A percentile compares a stretch with the other conserved stretches of the same genome.
Evolutionary conservation across 2,888 invertebrate species (phyloP).

Genomic region (Hipparchia sbordonii): DNA sequence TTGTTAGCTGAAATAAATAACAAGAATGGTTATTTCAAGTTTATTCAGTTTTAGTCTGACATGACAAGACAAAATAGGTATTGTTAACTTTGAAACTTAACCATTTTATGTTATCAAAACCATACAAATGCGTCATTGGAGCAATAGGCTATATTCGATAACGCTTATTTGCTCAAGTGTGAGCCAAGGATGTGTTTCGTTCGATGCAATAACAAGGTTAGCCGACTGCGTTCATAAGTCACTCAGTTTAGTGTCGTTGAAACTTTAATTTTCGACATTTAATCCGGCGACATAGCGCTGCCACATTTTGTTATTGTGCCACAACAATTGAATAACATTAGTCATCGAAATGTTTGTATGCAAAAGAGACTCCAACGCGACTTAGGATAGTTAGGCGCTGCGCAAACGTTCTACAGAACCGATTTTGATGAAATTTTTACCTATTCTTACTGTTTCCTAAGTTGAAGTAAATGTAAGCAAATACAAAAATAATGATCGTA

Average conservation of each 20-base stretch:
- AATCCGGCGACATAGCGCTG: slow-evolving; percentile 3
- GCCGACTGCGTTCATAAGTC: slow-evolving; percentile 21
- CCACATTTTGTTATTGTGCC: background rate
- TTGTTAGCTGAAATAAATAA: background rate
- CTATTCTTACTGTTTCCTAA: too few species aligned
- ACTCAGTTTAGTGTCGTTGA: background rate
- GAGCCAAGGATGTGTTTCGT: slow-evolving; percentile 58
- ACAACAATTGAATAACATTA: background rate
- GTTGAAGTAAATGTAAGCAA: too few species aligned
- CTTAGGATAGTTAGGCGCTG: too few species aligned
- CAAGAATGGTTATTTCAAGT: background rate
- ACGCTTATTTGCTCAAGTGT: slow-evolving; percentile 69
- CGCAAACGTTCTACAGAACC: too few species aligned
- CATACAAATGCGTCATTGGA: slow-evolving; percentile 32
- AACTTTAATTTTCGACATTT: background rate
- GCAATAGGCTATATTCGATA: slow-evolving; percentile 50
- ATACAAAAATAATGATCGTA: too few species aligned
- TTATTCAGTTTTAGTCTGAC: too few species aligned
- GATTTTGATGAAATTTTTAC: too few species aligned
- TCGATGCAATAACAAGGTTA: slow-evolving; percentile 41
- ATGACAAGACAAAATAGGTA: background rate
- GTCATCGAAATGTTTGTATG: background rate
- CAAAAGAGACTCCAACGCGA: background rate
- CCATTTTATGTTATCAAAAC: slow-evolving; percentile 13
- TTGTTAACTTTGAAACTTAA: background rate